Conservation (phyloP, 2,888 invertebrate species). For the Catocala fraxini region DNA sequence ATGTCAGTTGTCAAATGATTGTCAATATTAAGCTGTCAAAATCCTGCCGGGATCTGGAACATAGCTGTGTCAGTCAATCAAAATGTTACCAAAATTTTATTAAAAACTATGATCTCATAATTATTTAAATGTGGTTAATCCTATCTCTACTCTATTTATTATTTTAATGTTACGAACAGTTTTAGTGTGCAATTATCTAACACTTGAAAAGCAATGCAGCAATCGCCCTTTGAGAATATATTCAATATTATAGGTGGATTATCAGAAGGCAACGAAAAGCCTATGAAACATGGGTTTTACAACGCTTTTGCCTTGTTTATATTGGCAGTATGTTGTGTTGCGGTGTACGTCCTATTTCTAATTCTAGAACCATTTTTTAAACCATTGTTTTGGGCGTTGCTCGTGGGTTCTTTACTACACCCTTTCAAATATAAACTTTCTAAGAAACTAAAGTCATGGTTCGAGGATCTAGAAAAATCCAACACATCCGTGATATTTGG, state of each 20-base stretch:
- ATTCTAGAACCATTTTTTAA: conserved; percentile 97
- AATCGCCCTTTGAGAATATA: conserved; percentile 90
- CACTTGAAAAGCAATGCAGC: conserved; percentile 72
- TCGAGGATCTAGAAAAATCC: conserved; percentile 89
- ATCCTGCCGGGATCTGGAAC: conserved; percentile 21
- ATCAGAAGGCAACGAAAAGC: conserved; percentile 94
- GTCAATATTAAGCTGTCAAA: neutral
- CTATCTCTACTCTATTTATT: conserved; percentile 29
- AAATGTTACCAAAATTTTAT: conserved; percentile 53
- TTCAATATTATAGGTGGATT: conserved; percentile 90
- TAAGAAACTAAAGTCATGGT: conserved; percentile 93
- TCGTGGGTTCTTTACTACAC: conserved; percentile 99
- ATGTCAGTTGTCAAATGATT: neutral
- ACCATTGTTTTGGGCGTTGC: conserved; percentile 97
- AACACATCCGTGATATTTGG: conserved; percentile 89
- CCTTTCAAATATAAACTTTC: conserved; percentile 96
- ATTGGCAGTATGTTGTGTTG: conserved; percentile 90
- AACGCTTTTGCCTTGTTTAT: conserved; percentile 95
- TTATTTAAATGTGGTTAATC: conserved; percentile 30
- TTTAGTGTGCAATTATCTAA: conserved; percentile 16
- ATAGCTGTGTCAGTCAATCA: conserved; percentile 7
- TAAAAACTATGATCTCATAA: conserved; percentile 69
- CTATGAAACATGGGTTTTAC: conserved; percentile 96
- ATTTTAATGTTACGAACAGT: conserved; percentile 26
- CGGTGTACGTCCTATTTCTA: conserved; percentile 93